Percentiles rank a stretch among this genome's conserved stretches.
These are phyloP conservation scores for Apamea epomidion DNA, from an alignment of 2,888 invertebrate species.

Conservation along the genomic window DNA sequence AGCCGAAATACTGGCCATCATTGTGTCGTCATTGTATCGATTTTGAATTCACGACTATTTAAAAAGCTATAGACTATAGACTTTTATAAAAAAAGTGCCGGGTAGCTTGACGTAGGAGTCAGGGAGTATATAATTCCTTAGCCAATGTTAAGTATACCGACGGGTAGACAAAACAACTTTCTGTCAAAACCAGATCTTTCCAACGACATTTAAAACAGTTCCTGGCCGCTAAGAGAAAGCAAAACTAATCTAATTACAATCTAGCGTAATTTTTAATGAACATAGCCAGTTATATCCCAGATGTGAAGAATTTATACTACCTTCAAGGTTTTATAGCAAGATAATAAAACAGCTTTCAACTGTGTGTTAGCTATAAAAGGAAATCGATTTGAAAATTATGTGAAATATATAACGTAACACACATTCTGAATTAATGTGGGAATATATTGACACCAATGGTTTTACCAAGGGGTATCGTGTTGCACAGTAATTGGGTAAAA, in stretches of 20 bases:
- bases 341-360: constrained; percentile 47
- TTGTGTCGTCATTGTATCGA: too few relatives aligned
- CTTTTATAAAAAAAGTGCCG: too few relatives aligned
- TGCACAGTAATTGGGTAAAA: background rate
- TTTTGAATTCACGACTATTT: too few relatives aligned
- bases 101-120: too few relatives aligned
- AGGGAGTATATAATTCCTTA: background rate
- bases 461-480: background rate
- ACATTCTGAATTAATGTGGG: background rate
- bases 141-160: background rate
- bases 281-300: constrained; percentile 24
- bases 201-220: constrained; percentile 4
- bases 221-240: constrained; percentile 6
- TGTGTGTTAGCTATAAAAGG: constrained; percentile 32
- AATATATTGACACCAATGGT: background rate
- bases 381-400: constrained; percentile 44
- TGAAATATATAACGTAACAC: constrained; percentile 35
- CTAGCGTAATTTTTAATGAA: constrained; percentile 50
- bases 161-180: background rate
- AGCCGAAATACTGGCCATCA: too few relatives aligned
- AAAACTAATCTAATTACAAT: constrained; percentile 24
- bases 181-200: background rate
- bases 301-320: constrained; percentile 45
- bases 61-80: too few relatives aligned
- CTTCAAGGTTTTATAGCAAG: constrained; percentile 31